Base-by-base conservation (phyloP, 2,888 invertebrate genomes). In the Plagiodera versicolora region DNA sequence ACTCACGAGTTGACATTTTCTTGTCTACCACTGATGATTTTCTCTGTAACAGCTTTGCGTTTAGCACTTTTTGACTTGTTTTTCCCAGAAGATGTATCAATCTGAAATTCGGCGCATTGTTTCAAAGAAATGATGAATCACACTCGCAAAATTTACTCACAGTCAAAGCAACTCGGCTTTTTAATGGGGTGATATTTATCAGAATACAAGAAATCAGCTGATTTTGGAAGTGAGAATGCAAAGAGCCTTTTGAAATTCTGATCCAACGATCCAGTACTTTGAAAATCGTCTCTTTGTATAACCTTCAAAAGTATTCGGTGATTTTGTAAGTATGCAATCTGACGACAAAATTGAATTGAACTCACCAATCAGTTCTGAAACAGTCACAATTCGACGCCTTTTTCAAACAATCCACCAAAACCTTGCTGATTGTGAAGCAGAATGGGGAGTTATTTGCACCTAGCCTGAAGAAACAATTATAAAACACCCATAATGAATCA, bases 371-470 rank as follows among this genome's bases (percentile, higher is more conserved):
- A 44, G 45, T 44, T 61, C 50, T 60, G 16, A 69, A 72, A 62
- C 72, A 72, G 6, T 63, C 55, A 58, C 72, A 72, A 28, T 64
- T 67, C 20, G 69, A 67, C 14, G 53, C 53, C 45, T 61, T 66
- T 32, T 68, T 65, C 16, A 72, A 53, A 28, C 55, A 64, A 47
- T 72, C 68, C 6, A 70, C 60, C n/a, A 71, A 46, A 32, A 63
- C 57, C 62, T 70, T 71, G 24, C 66, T 70, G 14, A 72, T 67
- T 16, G 52, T 58, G 49, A 65, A 71, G 10, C 69, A 66, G 65
- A 68, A 72, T 45, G 70, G 69, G n/a, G 71, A 64, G n/a, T 52
- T 51, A 62, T 65, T 65, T 8, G 63, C 54, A 53, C 63, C 51
- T n/a, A 61, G 59, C 70, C 71, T 70, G 51, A 63, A 66, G 67